phyloP scores from a whole-genome alignment of 2,888 invertebrate species.

The Ypsolopha sequella region DNA sequence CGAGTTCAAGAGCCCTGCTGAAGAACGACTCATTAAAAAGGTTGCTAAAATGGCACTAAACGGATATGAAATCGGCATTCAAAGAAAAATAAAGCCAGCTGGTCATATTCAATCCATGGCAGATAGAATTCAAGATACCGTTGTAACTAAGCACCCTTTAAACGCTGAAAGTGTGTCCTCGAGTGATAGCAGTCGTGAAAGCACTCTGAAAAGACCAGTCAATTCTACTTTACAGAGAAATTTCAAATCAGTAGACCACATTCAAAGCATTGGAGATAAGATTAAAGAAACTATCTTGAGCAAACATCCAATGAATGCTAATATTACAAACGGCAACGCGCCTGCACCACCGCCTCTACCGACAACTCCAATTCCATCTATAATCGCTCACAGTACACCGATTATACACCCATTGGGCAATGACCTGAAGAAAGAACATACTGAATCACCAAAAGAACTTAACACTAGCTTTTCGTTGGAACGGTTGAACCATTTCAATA shows the following conservation, averaged over 20 bases:
- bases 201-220: conserved; percentile 32
- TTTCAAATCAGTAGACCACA: conserved; percentile 41
- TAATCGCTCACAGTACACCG: conserved; percentile 33
- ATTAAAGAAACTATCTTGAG: conserved; percentile 45
- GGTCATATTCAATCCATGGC: conserved; percentile 67
- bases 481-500: conserved; percentile 15
- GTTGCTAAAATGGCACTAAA: conserved; percentile 67
- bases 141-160: conserved; percentile 61
- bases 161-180: conserved; percentile 44
- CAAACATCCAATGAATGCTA: conserved; percentile 27
- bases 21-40: conserved; percentile 61
- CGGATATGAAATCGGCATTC: conserved; percentile 66
- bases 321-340: conserved; percentile 8
- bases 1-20: conserved; percentile 61
- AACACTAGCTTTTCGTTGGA: conserved; percentile 19
- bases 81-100: conserved; percentile 64
- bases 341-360: conserved; percentile 17
- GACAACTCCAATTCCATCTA: conserved; percentile 11
- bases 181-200: conserved; percentile 42
- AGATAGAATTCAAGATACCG: conserved; percentile 64
- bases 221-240: conserved; percentile 39
- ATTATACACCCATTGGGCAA: conserved; percentile 15
- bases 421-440: not conserved
- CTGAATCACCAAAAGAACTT: conserved; percentile 21
- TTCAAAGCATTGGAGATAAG: conserved; percentile 38